Conservation (phyloP, 1,140 invertebrate genomes). For the Acromyrmex heyeri region DNA sequence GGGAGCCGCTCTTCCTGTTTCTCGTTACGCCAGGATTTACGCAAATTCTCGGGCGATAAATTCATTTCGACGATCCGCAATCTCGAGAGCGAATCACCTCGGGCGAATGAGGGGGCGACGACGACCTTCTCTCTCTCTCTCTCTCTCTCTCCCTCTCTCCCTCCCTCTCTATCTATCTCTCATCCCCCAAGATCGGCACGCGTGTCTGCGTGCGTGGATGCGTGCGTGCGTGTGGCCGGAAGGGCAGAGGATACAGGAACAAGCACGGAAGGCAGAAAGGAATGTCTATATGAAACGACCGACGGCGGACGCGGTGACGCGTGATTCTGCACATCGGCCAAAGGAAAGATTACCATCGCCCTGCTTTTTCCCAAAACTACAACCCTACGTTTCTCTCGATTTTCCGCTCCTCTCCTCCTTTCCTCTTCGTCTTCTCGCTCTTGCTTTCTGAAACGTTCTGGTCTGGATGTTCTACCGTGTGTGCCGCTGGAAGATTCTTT, state of each 20-base stretch:
- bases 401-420: constrained; percentile 8
- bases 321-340: constrained; percentile 86
- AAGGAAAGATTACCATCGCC: constrained; percentile 85
- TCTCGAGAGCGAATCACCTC: constrained; percentile 66
- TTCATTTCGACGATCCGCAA: constrained; percentile 71
- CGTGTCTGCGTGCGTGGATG: neutral
- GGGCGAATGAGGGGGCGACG: constrained; percentile 52
- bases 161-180: neutral
- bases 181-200: constrained; percentile 12
- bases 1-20: constrained; percentile 60
- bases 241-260: constrained; percentile 65
- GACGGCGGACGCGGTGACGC: constrained; percentile 83
- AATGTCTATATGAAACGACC: constrained; percentile 86
- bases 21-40: constrained; percentile 67
- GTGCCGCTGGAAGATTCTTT: constrained; percentile 70
- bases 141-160: neutral
- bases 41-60: constrained; percentile 71
- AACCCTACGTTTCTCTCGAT: constrained; percentile 29
- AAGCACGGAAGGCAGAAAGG: constrained; percentile 78
- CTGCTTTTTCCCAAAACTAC: constrained; percentile 80
- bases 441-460: constrained; percentile 10
- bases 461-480: neutral
- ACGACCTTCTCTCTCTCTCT: neutral
- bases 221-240: constrained; percentile 32
- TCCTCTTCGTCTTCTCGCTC: constrained; percentile 26